These are phyloP conservation scores for Heliangelus exortis DNA, from an alignment of 2,797 vertebrate species.

Conservation along the genomic window DNA sequence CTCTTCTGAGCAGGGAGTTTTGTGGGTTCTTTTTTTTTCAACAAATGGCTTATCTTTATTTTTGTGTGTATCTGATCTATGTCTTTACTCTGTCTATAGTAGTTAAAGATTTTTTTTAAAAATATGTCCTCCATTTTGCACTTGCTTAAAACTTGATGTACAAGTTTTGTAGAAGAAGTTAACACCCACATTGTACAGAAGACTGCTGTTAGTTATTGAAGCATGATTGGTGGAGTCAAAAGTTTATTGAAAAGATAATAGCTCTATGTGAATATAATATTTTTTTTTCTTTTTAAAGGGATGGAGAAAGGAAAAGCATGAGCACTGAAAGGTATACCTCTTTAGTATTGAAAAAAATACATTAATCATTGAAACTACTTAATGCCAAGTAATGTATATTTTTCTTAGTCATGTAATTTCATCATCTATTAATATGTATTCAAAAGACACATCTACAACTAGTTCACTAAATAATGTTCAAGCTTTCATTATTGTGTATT, in stretches of 20 bases:
- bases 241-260: not conserved
- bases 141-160: not conserved
- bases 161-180: not conserved
- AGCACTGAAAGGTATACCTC: slow-evolving; percentile 92
- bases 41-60: not conserved
- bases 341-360: not conserved
- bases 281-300: slow-evolving; percentile 80
- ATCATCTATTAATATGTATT: not conserved
- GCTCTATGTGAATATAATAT: slow-evolving; percentile 11
- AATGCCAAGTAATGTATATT: not conserved
- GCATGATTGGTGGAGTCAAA: not conserved
- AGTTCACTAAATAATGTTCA: not conserved
- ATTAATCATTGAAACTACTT: not conserved
- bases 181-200: not conserved
- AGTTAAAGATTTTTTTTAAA: not conserved
- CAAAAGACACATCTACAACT: rapidly evolving
- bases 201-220: not conserved
- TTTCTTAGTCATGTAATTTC: not conserved
- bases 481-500: not conserved
- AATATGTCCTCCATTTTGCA: not conserved
- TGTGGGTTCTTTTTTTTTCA: not conserved
- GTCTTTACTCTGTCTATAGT: not conserved
- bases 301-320: slow-evolving; percentile 97
- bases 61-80: not conserved
- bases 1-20: not conserved